phyloP scores from a whole-genome alignment of 2,888 invertebrate genomes.

The Lymantria dispar region DNA sequence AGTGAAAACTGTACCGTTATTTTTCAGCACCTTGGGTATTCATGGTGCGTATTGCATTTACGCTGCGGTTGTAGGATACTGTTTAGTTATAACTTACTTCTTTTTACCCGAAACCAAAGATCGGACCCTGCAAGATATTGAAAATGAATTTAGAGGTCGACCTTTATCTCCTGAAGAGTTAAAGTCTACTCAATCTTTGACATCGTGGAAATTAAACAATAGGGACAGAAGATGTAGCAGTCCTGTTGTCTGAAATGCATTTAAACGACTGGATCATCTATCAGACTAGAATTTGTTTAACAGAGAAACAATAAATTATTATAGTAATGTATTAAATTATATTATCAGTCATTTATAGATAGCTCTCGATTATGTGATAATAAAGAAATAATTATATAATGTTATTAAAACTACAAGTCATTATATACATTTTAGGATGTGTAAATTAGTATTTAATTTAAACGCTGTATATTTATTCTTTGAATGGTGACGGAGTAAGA shows the following conservation, averaged over 20 bases:
- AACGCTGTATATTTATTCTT: no score
- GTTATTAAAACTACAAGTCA: no score
- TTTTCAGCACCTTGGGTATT: conserved; percentile 48
- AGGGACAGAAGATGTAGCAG: conserved; percentile 47
- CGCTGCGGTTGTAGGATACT: conserved; percentile 47
- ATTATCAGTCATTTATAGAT: no score
- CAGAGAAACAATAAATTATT: no score
- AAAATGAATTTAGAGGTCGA: conserved; percentile 57
- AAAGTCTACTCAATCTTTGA: conserved; percentile 48
- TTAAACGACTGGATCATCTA: no score
- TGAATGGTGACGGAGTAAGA: no score
- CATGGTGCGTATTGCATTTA: conserved; percentile 56
- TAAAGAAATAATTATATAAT: no score
- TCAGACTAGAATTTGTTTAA: no score
- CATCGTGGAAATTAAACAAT: conserved; percentile 41
- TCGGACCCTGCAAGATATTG: conserved; percentile 61
- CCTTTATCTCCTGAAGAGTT: conserved; percentile 46
- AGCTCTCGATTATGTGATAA: no score
- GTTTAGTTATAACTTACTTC: conserved; percentile 47
- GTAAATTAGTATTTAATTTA: no score
- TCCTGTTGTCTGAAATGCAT: conserved; percentile 32
- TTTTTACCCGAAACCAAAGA: conserved; percentile 64
- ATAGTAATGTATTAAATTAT: no score
- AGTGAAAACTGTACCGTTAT: conserved; percentile 52
- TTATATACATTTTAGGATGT: no score